Percentiles rank a stretch among this genome's conserved stretches.
phyloP scores from a whole-genome alignment of 2,113 vertebrate genomes.

The Dromiciops gliroides region DNA sequence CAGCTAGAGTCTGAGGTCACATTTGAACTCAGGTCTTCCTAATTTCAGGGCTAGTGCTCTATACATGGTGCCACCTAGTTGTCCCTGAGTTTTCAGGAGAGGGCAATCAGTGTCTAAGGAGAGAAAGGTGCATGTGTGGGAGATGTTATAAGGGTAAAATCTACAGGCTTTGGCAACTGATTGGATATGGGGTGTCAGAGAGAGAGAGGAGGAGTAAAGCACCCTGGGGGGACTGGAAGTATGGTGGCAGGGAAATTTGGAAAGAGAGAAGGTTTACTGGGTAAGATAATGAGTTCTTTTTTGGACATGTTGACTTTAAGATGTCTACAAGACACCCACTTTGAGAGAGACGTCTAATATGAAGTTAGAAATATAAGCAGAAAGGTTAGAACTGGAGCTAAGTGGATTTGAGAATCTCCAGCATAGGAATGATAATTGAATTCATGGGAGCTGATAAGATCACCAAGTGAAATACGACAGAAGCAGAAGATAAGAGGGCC shows the following conservation, averaged over 20 bases:
- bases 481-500: neutral
- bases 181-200: neutral
- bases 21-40: no score
- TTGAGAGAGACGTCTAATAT: neutral
- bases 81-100: no score
- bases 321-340: neutral
- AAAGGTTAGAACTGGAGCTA: no score
- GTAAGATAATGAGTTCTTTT: neutral
- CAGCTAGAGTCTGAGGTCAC: no score
- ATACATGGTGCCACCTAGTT: no score
- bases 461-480: neutral
- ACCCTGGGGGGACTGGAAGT: neutral
- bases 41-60: no score
- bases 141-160: neutral
- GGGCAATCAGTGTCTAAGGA: neutral
- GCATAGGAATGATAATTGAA: neutral
- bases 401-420: neutral
- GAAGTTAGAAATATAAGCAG: no score
- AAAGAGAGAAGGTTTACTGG: neutral
- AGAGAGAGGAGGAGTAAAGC: neutral
- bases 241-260: neutral
- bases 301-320: neutral
- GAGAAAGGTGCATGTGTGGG: neutral
- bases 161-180: neutral
- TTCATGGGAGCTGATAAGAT: neutral